phyloP scores from a whole-genome alignment of 2,113 vertebrate species.

The Lontra canadensis region DNA sequence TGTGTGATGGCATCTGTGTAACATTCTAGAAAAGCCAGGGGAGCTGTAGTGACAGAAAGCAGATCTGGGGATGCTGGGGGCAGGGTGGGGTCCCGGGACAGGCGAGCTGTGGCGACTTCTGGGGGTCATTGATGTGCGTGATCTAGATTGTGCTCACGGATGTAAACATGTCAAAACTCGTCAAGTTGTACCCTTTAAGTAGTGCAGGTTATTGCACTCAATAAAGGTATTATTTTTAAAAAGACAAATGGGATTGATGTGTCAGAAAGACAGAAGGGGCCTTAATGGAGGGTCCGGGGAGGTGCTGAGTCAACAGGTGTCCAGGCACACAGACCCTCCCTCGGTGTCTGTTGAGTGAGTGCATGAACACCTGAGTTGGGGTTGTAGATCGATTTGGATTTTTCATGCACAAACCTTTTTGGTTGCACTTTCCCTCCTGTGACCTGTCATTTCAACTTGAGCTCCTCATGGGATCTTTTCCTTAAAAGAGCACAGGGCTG shows the following conservation, averaged over 20 bases:
- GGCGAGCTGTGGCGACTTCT: fast-evolving
- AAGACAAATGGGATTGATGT: not conserved
- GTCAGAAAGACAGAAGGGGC: not conserved
- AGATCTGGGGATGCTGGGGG: fast-evolving
- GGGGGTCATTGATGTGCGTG: fast-evolving
- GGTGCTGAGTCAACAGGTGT: fast-evolving
- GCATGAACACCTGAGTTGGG: fast-evolving
- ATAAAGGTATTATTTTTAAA: not conserved
- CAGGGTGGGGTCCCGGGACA: fast-evolving
- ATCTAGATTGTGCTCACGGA: not conserved
- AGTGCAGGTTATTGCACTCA: too few species aligned
- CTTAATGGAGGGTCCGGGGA: fast-evolving
- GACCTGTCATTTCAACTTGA: not conserved
- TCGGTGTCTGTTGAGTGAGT: too few species aligned
- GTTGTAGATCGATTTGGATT: fast-evolving
- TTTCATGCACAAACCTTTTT: fast-evolving
- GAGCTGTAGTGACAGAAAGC: not conserved
- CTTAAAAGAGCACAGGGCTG: fast-evolving
- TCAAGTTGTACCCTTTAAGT: not conserved
- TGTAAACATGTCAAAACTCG: not conserved
- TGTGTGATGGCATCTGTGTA: fast-evolving
- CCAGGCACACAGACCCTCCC: fast-evolving
- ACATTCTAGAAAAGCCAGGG: too few species aligned
- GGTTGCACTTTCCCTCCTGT: not conserved
- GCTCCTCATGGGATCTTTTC: not conserved